Evolutionary conservation across 2,797 vertebrate species (phyloP).

Genomic region (Helostoma temminkii): DNA sequence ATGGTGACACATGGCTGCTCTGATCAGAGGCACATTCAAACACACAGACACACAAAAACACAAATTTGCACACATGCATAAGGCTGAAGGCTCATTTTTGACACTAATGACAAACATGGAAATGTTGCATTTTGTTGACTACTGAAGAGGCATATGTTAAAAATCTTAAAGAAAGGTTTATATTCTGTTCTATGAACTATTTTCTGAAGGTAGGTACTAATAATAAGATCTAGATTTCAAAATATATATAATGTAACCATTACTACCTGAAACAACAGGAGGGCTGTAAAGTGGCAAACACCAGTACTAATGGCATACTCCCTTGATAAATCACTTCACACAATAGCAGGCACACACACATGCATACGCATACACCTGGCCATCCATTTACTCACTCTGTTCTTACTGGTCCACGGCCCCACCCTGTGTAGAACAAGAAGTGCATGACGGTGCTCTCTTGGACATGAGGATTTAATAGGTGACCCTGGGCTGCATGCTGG

Average conservation of each 20-base stretch:
- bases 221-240: conserved; percentile 21
- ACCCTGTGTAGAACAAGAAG: conserved; percentile 77
- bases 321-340: conserved; percentile 61
- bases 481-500: conserved; percentile 84
- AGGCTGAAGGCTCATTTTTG: not conserved
- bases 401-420: conserved; percentile 67
- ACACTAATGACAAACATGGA: too few relatives aligned
- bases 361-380: conserved; percentile 51
- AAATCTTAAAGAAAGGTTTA: not conserved
- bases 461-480: conserved; percentile 85
- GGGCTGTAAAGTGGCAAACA: conserved; percentile 41
- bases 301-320: conserved; percentile 34
- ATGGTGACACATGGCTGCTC: conserved; percentile 76
- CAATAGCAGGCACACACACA: conserved; percentile 38
- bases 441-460: conserved; percentile 80
- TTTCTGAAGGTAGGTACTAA: not conserved
- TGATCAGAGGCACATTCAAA: conserved; percentile 58
- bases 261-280: conserved; percentile 47
- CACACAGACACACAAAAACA: conserved; percentile 28
- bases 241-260: too few relatives aligned
- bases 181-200: not conserved
- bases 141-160: not conserved
- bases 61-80: conserved; percentile 5
- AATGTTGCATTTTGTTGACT: not conserved
- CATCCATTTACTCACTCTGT: conserved; percentile 42